Percentiles rank a stretch among this genome's conserved stretches.
phyloP scores from a whole-genome alignment of 2,113 vertebrate species.

The Cricetomys ansorgei region DNA sequence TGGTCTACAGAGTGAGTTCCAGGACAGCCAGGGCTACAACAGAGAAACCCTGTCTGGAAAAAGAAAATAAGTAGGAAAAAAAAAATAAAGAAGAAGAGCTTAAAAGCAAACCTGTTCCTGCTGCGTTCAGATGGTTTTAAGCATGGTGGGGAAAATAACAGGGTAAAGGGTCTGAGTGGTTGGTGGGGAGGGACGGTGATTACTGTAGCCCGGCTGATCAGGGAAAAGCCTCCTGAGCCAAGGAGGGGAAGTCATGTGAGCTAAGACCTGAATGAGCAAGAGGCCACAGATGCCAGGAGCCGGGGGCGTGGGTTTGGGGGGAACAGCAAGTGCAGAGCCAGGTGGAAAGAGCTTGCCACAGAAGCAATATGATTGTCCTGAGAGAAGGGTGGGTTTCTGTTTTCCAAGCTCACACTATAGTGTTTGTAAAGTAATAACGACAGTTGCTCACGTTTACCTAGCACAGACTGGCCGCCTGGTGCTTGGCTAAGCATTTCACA shows the following conservation, averaged over 20 bases:
- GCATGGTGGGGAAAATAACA: conserved; percentile 1
- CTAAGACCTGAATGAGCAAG: neutral
- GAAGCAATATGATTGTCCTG: neutral
- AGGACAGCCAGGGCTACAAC: no score
- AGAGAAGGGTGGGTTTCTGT: neutral
- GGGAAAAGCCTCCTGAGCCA: neutral
- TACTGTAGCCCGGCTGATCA: neutral
- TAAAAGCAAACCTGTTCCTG: neutral
- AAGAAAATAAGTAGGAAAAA: no score
- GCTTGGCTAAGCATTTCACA: neutral
- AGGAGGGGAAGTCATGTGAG: neutral
- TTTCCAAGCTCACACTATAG: neutral
- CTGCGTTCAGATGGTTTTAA: conserved; percentile 38
- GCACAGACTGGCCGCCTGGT: neutral
- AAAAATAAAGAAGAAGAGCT: no score
- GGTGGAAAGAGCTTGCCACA: neutral
- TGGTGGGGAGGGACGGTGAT: neutral
- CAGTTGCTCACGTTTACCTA: neutral
- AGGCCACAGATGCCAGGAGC: neutral
- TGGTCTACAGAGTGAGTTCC: no score
- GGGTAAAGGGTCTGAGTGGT: neutral
- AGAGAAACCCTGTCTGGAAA: no score
- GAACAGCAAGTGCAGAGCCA: neutral
- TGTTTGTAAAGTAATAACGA: conserved; percentile 24
- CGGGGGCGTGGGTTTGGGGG: neutral